Conservation (phyloP, 2,113 vertebrate genomes). For the Pampusana beccarii region DNA sequence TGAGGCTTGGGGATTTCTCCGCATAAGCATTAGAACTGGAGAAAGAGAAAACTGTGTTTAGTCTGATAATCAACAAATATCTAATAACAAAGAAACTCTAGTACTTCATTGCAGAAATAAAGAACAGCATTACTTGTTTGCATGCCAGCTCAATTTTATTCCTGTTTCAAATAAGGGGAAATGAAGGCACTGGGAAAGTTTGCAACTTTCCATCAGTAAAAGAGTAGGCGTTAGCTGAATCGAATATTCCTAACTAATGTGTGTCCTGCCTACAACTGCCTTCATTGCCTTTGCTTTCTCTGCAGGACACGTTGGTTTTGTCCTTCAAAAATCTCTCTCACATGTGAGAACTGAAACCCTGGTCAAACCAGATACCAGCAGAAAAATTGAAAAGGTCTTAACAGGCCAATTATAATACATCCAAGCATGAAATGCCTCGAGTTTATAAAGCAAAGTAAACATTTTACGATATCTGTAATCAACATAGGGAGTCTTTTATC, state of each 20-base stretch:
- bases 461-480: slow-evolving; percentile 38
- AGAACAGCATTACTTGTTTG: background rate
- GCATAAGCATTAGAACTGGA: background rate
- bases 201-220: background rate
- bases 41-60: background rate
- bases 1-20: background rate
- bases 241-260: background rate
- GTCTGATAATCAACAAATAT: background rate
- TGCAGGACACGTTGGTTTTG: background rate
- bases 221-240: background rate
- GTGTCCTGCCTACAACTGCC: background rate
- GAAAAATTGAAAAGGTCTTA: background rate
- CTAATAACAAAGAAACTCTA: background rate
- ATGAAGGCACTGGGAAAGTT: background rate
- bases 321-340: background rate
- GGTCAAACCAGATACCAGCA: background rate
- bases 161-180: background rate
- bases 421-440: background rate
- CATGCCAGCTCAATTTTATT: background rate
- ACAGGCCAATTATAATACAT: background rate
- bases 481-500: slow-evolving; percentile 32
- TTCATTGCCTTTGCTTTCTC: background rate
- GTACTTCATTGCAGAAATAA: background rate
- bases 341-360: background rate
- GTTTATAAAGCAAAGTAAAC: slow-evolving; percentile 6